A percentile compares a stretch with the other conserved stretches of the same genome.
phyloP scores from a whole-genome alignment of 2,113 vertebrate species.

The Nothocercus nigrocapillus region DNA sequence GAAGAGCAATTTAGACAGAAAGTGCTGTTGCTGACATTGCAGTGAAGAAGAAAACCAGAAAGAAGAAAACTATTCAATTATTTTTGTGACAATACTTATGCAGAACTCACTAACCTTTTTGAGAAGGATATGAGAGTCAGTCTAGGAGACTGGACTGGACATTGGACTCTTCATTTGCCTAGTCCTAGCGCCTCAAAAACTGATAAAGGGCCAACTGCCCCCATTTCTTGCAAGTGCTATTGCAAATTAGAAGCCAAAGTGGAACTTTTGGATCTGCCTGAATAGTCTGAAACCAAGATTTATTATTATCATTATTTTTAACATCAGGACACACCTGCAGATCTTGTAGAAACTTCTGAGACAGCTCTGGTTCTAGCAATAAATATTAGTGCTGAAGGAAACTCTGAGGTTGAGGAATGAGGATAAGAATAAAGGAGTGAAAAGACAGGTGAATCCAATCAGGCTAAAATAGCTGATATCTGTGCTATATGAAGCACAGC shows the following conservation, averaged over 20 bases:
- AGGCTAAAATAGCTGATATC: neutral
- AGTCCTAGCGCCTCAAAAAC: neutral
- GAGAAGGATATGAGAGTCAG: neutral
- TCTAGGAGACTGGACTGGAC: neutral
- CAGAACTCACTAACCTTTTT: neutral
- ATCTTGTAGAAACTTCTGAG: neutral
- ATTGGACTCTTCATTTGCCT: neutral
- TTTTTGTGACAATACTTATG: neutral
- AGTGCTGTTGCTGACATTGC: neutral
- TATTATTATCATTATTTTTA: neutral
- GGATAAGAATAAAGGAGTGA: neutral
- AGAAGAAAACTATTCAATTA: neutral
- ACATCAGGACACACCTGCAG: neutral
- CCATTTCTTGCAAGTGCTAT: neutral
- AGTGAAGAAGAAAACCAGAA: neutral
- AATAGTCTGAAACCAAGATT: neutral
- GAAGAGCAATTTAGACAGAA: neutral
- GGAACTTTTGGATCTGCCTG: neutral
- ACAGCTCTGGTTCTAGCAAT: neutral
- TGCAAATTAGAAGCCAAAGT: neutral
- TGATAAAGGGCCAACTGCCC: neutral
- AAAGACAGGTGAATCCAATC: neutral
- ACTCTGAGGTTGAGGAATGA: neutral
- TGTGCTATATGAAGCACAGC: neutral
- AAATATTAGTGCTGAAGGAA: neutral